Base-by-base conservation (phyloP, 1,140 invertebrate species). In the Helicorthomorpha holstii region DNA sequence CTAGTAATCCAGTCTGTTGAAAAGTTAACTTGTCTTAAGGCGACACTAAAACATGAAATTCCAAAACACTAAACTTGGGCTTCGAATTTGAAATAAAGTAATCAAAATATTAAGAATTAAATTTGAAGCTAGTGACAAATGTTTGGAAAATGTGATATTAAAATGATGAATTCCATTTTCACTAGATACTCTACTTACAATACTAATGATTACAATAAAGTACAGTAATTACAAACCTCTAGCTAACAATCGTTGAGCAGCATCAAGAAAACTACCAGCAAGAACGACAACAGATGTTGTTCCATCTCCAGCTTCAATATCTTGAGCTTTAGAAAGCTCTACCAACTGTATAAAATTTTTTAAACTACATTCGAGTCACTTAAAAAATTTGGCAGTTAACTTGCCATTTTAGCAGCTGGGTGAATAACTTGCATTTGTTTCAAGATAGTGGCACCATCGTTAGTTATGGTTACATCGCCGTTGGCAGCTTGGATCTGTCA, bases 351-450 rank as follows among this genome's bases (percentile, higher is more conserved):
- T 67, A 56, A 59, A 63, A 22, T 45, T 41, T 58, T 34, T 16
- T 46, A 55, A 21, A 22, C 12, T 59, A 22, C 49, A 47, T 25
- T 49, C 14, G 23, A 44, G 29, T 49, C 16, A 16, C 41, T 12
- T 26, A 14, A 27, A 41, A 21, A 54, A 24, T 19, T 24, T 27
- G n/a, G n/a, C n/a, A n/a, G n/a, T n/a, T n/a, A n/a, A 24, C 2
- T 12, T 43, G 92, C 88, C 94, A 99, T 98, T 81, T 97, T 98
- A 41, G 95, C 95, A 59, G 96, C 93, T 52, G 96, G 96, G 72
- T 99, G 96, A 58, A 94, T 74, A 10, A 99, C 91, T 72, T 93
- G 92, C 83, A 99, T 99, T 73, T 98, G 85, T 69, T 98, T 97
- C 38, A 99, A 71, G 71, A 99, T 99, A 25, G 96, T 99, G 25